Conservation (phyloP, 1,140 invertebrate species). For the Micrasema longulum region DNA sequence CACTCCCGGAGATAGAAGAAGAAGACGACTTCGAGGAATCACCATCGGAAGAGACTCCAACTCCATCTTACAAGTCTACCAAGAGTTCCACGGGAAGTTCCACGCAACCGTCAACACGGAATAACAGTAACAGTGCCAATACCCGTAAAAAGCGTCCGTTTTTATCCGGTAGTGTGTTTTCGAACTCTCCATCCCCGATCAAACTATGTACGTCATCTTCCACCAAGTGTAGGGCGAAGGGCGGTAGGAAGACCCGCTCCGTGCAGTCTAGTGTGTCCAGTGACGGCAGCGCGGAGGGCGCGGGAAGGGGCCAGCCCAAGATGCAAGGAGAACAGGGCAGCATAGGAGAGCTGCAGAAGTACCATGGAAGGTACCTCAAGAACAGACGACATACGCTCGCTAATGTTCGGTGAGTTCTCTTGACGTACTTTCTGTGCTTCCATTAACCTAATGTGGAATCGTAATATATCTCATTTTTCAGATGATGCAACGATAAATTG, state of each 20-base stretch:
- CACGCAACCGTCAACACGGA: conserved; percentile 62
- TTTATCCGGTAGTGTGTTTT: conserved; percentile 56
- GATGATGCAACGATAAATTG: too few relatives aligned
- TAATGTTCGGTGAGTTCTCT: conserved; percentile 83
- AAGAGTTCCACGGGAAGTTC: conserved; percentile 64
- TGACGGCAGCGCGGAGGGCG: conserved; percentile 59
- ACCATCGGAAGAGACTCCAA: conserved; percentile 64
- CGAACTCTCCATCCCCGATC: conserved; percentile 62
- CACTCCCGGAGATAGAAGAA: conserved; percentile 72
- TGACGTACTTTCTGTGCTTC: too few relatives aligned
- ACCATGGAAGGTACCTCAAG: conserved; percentile 84
- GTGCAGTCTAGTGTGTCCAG: conserved; percentile 59
- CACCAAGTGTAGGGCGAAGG: conserved; percentile 64
- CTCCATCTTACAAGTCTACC: conserved; percentile 66
- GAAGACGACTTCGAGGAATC: conserved; percentile 71
- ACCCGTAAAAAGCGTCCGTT: conserved; percentile 48
- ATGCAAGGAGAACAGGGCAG: conserved; percentile 92
- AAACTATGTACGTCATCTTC: conserved; percentile 65
- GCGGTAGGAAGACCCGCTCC: conserved; percentile 60
- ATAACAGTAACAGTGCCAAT: conserved; percentile 60
- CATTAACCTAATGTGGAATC: too few relatives aligned
- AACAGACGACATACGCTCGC: conserved; percentile 87
- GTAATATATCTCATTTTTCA: too few relatives aligned
- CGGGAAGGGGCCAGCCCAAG: conserved; percentile 65
- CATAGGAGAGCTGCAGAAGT: conserved; percentile 87